A percentile compares a stretch with the other conserved stretches of the same genome.
Conservation (phyloP, 37 sponge, comb jelly and placozoan genomes). For the Oopsacas minuta region DNA sequence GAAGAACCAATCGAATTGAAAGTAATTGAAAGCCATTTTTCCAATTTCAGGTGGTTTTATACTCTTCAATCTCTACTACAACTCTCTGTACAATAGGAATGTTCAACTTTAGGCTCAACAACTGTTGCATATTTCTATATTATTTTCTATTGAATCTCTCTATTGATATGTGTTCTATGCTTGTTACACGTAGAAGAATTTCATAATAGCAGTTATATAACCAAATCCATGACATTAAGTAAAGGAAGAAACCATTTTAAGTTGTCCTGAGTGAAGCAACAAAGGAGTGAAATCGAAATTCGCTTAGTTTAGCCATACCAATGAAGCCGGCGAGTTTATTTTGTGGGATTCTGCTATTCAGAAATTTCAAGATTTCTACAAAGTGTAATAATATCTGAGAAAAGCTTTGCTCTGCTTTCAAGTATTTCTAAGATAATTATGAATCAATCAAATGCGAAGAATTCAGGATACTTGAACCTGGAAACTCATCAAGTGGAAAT, state of each 20-base stretch:
- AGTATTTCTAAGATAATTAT: neutral
- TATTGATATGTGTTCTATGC: neutral
- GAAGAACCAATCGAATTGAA: neutral
- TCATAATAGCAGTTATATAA: neutral
- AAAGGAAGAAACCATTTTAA: neutral
- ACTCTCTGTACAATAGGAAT: neutral
- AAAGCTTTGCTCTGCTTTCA: neutral
- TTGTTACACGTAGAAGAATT: neutral
- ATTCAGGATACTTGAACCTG: neutral
- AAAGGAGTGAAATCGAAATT: constrained; percentile 18
- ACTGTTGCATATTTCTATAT: constrained; percentile 5
- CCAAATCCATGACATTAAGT: neutral
- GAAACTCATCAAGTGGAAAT: neutral
- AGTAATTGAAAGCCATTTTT: constrained; percentile 1
- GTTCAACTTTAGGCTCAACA: constrained; percentile 9
- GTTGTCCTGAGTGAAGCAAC: neutral
- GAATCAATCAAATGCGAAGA: neutral
- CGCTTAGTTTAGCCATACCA: neutral
- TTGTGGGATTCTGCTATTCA: neutral
- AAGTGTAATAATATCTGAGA: neutral
- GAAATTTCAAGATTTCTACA: neutral
- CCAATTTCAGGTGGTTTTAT: constrained; percentile 15
- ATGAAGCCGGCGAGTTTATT: neutral
- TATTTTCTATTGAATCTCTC: constrained; percentile 17
- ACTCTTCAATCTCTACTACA: neutral